These are phyloP conservation scores for Drosophila persimilis DNA, from an alignment of 1,140 invertebrate species.

Conservation along the genomic window DNA sequence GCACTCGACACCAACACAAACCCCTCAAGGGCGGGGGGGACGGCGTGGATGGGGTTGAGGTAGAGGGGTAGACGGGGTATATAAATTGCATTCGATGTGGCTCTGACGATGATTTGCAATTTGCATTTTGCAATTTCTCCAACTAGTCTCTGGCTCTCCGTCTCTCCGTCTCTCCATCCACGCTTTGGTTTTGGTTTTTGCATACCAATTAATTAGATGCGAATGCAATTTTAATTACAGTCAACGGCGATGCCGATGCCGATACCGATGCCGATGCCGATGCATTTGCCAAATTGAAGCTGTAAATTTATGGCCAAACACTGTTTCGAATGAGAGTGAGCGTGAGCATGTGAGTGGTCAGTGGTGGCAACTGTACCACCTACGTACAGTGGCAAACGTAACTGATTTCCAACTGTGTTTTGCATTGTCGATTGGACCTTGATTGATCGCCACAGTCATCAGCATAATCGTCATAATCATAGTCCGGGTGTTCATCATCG, in stretches of 20 bases:
- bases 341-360: constrained; percentile 2
- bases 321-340: not conserved
- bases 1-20: constrained; percentile 9
- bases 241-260: constrained; percentile 35
- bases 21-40: not conserved
- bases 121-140: constrained; percentile 71
- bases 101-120: constrained; percentile 50
- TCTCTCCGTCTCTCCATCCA: constrained; percentile 23
- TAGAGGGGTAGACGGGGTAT: constrained; percentile 17
- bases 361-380: constrained; percentile 54
- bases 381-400: no score
- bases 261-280: constrained; percentile 26
- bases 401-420: constrained; percentile 18
- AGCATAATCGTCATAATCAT: constrained; percentile 18
- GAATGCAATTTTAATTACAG: constrained; percentile 83
- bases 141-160: constrained; percentile 42
- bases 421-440: constrained; percentile 46
- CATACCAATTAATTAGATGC: constrained; percentile 83
- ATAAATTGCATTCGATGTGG: constrained; percentile 44
- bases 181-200: constrained; percentile 63
- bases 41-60: constrained; percentile 18
- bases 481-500: constrained; percentile 37
- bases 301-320: constrained; percentile 65
- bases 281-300: constrained; percentile 73
- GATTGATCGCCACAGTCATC: constrained; percentile 60